A percentile compares a stretch with the other conserved stretches of the same genome.
Evolutionary conservation across 2,797 vertebrate genomes (phyloP).

Genomic region (Enteromius afrohamiltoni): DNA sequence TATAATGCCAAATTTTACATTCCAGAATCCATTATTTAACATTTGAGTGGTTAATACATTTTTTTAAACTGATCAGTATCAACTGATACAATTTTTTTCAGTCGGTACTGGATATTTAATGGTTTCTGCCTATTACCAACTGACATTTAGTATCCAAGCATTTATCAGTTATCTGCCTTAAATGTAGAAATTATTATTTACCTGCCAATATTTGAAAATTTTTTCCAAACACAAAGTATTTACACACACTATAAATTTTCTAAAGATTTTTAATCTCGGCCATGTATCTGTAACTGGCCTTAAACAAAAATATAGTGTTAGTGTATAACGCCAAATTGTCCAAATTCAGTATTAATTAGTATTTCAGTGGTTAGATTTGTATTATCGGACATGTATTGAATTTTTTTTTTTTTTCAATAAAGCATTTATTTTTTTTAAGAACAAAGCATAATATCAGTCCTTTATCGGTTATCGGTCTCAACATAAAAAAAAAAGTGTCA

Average conservation of each 20-base stretch:
- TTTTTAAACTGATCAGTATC: neutral
- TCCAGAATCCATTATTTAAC: no score
- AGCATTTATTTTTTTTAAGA: neutral
- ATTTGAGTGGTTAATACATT: neutral
- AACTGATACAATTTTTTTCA: neutral
- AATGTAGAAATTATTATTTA: neutral
- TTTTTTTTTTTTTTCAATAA: neutral
- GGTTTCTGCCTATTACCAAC: no score
- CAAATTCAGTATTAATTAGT: neutral
- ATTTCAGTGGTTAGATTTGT: neutral
- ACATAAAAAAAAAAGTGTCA: neutral
- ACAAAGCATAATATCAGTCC: neutral
- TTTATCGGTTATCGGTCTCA: neutral
- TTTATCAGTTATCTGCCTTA: neutral
- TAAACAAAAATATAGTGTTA: neutral
- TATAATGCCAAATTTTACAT: neutral
- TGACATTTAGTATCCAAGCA: neutral
- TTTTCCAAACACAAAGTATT: neutral
- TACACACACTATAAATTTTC: neutral
- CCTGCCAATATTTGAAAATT: neutral
- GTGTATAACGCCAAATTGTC: neutral
- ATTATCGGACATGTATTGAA: neutral
- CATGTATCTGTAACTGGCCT: neutral
- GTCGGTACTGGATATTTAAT: neutral
- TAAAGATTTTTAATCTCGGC: neutral